These are phyloP conservation scores for Drosophila willistoni DNA, from an alignment of 1,140 invertebrate genomes.

Conservation along the genomic window DNA sequence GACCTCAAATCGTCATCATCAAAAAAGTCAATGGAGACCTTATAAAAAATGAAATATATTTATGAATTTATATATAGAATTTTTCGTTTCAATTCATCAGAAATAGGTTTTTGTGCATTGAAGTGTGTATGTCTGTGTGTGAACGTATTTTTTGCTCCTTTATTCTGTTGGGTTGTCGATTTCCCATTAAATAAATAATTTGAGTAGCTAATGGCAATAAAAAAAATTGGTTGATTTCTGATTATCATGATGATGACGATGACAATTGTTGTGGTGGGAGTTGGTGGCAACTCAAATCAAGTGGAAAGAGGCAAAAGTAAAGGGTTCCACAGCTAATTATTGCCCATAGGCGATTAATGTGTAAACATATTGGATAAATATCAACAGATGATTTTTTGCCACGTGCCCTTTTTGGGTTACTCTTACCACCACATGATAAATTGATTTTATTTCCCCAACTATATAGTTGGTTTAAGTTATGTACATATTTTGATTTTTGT, in stretches of 20 bases:
- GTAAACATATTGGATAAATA: conserved; percentile 1
- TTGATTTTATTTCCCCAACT: not conserved
- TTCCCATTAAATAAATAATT: conserved; percentile 20
- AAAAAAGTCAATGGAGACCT: not conserved
- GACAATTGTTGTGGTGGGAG: not conserved
- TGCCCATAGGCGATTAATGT: not conserved
- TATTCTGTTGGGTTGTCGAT: not conserved
- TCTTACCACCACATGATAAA: not conserved
- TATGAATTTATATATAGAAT: not conserved
- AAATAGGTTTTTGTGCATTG: conserved; percentile 11
- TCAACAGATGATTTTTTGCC: not conserved
- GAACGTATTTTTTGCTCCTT: not conserved
- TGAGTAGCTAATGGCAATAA: conserved; percentile 16
- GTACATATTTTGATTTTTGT: no score
- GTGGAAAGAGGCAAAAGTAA: not conserved
- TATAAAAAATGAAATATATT: not conserved
- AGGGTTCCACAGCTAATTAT: not conserved
- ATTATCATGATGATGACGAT: not conserved
- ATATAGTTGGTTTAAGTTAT: no score
- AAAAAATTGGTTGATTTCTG: conserved; percentile 3
- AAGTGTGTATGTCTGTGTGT: conserved; percentile 1
- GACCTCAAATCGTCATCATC: conserved; percentile 6
- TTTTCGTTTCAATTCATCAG: conserved; percentile 11
- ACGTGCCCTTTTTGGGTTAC: not conserved
- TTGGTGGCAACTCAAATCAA: conserved; percentile 13